These are phyloP conservation scores for Amiota communis DNA, from an alignment of 2,888 invertebrate genomes.

Conservation along the genomic window DNA sequence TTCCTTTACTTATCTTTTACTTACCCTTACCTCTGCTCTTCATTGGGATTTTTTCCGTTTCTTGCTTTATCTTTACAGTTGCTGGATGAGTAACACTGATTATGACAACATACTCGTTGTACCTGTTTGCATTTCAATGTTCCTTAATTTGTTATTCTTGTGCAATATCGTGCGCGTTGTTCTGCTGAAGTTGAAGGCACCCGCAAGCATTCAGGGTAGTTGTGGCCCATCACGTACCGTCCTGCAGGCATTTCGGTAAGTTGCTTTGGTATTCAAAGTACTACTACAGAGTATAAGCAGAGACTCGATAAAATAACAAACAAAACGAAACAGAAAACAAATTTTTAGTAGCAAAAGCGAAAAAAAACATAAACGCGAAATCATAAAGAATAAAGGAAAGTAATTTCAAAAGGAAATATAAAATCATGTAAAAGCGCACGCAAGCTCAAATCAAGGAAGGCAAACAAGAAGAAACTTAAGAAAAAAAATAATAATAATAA, in stretches of 20 bases:
- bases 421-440: not conserved
- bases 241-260: conserved; percentile 82
- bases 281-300: not conserved
- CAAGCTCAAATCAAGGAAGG: not conserved
- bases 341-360: not conserved
- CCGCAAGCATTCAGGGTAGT: conserved; percentile 77
- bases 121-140: conserved; percentile 85
- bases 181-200: conserved; percentile 84
- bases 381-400: not conserved
- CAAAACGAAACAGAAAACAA: not conserved
- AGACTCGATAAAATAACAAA: conserved; percentile 10
- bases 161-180: conserved; percentile 93
- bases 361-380: conserved; percentile 1
- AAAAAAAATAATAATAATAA: conserved; percentile 27
- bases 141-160: conserved; percentile 87
- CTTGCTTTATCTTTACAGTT: conserved; percentile 73
- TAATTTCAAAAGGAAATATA: not conserved
- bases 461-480: not conserved
- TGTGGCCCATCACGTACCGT: conserved; percentile 82
- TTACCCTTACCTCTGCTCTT: conserved; percentile 2
- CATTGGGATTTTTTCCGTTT: not conserved
- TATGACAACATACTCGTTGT: conserved; percentile 84
- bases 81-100: conserved; percentile 84
- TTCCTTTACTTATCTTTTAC: not conserved
- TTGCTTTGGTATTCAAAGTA: conserved; percentile 32